A percentile compares a stretch with the other conserved stretches of the same genome.
These are phyloP conservation scores for Eira barbara DNA, from an alignment of 2,113 vertebrate genomes.

Conservation along the genomic window DNA sequence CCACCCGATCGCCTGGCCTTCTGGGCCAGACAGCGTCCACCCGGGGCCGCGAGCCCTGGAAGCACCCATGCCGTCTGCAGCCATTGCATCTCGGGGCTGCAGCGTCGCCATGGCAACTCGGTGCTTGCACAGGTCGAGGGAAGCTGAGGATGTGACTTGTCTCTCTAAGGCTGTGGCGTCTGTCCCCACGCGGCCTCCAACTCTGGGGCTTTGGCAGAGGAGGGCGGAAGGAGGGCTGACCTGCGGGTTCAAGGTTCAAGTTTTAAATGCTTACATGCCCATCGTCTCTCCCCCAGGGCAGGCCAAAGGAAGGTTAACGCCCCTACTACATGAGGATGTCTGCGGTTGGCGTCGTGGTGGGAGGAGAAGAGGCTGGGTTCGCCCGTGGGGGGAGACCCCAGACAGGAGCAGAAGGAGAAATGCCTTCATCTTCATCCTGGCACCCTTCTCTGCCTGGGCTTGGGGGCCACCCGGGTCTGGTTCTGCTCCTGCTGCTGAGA, in stretches of 20 bases:
- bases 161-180: slow-evolving; percentile 46
- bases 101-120: slow-evolving; percentile 65
- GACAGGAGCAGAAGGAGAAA: background rate
- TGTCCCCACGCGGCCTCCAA: slow-evolving; percentile 34
- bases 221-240: background rate
- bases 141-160: slow-evolving; percentile 67
- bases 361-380: background rate
- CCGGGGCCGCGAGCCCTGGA: background rate
- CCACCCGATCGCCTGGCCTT: background rate
- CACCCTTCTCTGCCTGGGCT: background rate
- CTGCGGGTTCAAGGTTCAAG: background rate
- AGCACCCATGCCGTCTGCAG: slow-evolving; percentile 64
- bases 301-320: slow-evolving; percentile 21
- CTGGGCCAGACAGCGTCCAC: background rate
- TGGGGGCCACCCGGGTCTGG: background rate
- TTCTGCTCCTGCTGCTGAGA: background rate
- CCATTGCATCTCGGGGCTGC: slow-evolving; percentile 51
- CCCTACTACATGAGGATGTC: background rate
- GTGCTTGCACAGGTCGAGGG: slow-evolving; percentile 59
- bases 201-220: background rate
- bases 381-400: background rate
- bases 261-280: slow-evolving; percentile 47
- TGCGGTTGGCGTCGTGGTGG: background rate
- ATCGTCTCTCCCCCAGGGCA: slow-evolving; percentile 1
- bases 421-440: background rate